Conservation (phyloP, 2,888 invertebrate genomes). For the Drosophila phalerata region DNA sequence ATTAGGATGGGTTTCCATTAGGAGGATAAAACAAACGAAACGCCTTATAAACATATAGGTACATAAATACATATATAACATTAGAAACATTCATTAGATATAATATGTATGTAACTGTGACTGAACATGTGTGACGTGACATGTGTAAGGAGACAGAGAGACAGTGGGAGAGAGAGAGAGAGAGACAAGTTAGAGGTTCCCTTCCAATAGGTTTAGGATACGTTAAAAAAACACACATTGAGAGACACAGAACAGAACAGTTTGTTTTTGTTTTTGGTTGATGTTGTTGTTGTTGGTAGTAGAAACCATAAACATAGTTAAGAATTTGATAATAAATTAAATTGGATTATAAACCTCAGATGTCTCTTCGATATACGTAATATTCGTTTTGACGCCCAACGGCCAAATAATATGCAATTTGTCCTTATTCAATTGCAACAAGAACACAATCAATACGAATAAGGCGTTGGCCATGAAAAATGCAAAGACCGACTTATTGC, state of each 20-base stretch:
- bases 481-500: slow-evolving; percentile 98
- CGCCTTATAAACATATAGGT: slow-evolving; percentile 40
- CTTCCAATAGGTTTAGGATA: slow-evolving; percentile 30
- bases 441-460: slow-evolving; percentile 99
- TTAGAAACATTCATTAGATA: slow-evolving; percentile 58
- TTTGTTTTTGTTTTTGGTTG: slow-evolving; percentile 12
- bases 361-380: slow-evolving; percentile 96
- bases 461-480: slow-evolving; percentile 99
- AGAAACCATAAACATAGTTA: slow-evolving; percentile 30
- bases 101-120: slow-evolving; percentile 39
- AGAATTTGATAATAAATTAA: slow-evolving; percentile 23
- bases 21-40: slow-evolving; percentile 52
- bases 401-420: slow-evolving; percentile 99
- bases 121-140: slow-evolving; percentile 47
- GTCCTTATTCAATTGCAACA: slow-evolving; percentile 99
- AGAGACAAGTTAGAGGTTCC: slow-evolving; percentile 56
- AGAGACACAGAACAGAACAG: slow-evolving; percentile 66
- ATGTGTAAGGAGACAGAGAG: slow-evolving; percentile 42
- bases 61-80: slow-evolving; percentile 42
- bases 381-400: slow-evolving; percentile 97
- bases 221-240: slow-evolving; percentile 50
- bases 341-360: slow-evolving; percentile 90
- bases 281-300: slow-evolving; percentile 43
- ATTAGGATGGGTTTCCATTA: slow-evolving; percentile 73
- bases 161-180: slow-evolving; percentile 23